These are phyloP conservation scores for Chaetodon trifasciatus DNA, from an alignment of 2,797 vertebrate species.

Conservation along the genomic window DNA sequence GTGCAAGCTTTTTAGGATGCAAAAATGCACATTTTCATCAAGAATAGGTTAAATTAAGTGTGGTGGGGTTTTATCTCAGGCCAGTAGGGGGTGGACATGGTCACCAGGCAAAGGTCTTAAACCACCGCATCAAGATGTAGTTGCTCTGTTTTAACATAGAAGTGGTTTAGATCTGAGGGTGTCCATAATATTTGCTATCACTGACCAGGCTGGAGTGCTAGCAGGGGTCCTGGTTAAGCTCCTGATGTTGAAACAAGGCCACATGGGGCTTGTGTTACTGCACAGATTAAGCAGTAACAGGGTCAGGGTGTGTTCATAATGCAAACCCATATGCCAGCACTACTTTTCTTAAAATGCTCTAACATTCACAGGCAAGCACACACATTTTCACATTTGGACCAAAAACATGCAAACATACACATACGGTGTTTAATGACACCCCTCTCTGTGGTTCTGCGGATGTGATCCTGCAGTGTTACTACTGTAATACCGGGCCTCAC, in stretches of 20 bases:
- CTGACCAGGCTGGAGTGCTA: slow-evolving; percentile 33
- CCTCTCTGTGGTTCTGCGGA: slow-evolving; percentile 25
- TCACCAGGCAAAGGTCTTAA: slow-evolving; percentile 26
- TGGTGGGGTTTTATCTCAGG: slow-evolving; percentile 43
- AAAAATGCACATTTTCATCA: slow-evolving; percentile 7
- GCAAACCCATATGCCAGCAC: slow-evolving; percentile 43
- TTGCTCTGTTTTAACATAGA: slow-evolving; percentile 12
- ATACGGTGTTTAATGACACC: slow-evolving; percentile 42
- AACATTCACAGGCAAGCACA: neutral
- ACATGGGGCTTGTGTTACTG: slow-evolving; percentile 58
- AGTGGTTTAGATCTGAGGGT: slow-evolving; percentile 27
- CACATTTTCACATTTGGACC: slow-evolving; percentile 26
- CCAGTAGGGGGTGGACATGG: slow-evolving; percentile 66
- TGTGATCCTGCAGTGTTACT: slow-evolving; percentile 42
- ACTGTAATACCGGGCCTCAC: slow-evolving; percentile 44
- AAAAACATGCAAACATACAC: slow-evolving; percentile 19
- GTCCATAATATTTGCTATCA: slow-evolving; percentile 44
- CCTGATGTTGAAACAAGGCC: slow-evolving; percentile 73
- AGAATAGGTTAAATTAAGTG: slow-evolving; percentile 23
- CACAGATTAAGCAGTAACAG: slow-evolving; percentile 67
- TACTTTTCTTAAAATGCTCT: slow-evolving; percentile 31
- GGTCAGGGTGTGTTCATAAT: slow-evolving; percentile 48
- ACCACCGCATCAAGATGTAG: slow-evolving; percentile 9
- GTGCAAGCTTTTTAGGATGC: neutral
- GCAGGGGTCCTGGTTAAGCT: slow-evolving; percentile 63